phyloP scores from a whole-genome alignment of 2,113 vertebrate species.

The Laterallus jamaicensis region DNA sequence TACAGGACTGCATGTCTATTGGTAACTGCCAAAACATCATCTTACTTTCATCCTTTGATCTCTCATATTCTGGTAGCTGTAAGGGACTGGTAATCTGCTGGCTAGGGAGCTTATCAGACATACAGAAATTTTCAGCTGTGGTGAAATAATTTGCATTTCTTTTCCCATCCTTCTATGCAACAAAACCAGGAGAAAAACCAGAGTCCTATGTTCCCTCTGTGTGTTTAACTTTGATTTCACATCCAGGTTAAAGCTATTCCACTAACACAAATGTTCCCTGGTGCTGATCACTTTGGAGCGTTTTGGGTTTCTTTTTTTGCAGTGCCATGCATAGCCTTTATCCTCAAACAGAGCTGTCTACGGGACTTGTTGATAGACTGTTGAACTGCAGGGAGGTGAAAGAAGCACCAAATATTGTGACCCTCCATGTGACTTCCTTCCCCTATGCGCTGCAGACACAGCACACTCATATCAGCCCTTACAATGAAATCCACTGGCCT shows the following conservation, averaged over 20 bases:
- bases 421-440: slow-evolving; percentile 95
- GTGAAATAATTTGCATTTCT: not conserved
- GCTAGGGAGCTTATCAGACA: not conserved
- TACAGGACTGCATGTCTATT: not conserved
- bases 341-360: slow-evolving; percentile 75
- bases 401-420: slow-evolving; percentile 92
- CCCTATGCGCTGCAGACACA: slow-evolving; percentile 96
- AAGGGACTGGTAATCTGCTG: not conserved
- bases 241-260: not conserved
- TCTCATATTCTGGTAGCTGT: not conserved
- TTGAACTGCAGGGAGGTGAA: slow-evolving; percentile 92
- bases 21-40: not conserved
- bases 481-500: slow-evolving; percentile 97
- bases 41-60: not conserved
- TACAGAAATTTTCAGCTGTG: not conserved
- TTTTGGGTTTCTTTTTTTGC: slow-evolving; percentile 51
- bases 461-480: slow-evolving; percentile 91
- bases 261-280: not conserved
- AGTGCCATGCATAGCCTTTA: slow-evolving; percentile 75
- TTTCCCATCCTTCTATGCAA: not conserved
- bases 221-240: not conserved
- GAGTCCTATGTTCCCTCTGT: not conserved
- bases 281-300: not conserved
- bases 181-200: not conserved
- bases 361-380: slow-evolving; percentile 89